phyloP scores from a whole-genome alignment of 2,888 invertebrate species.

The Trachelus stipa region DNA sequence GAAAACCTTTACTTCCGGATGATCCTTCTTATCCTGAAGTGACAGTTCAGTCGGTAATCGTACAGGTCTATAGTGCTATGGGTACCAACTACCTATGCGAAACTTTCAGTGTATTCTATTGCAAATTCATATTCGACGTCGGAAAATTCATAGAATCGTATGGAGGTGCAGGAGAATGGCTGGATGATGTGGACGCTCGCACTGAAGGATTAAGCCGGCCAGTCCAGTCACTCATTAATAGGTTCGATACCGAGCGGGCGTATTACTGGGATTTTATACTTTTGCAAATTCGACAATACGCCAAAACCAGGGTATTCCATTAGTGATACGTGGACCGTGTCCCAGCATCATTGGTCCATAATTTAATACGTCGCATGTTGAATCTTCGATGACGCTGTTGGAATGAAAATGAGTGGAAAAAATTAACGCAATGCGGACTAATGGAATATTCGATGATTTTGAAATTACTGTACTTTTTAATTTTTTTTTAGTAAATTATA shows the following conservation, averaged over 20 bases:
- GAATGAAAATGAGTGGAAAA: slow-evolving; percentile 18
- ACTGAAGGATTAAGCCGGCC: background rate
- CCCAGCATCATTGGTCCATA: slow-evolving; percentile 29
- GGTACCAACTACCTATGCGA: background rate
- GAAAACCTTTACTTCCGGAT: background rate
- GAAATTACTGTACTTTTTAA: background rate
- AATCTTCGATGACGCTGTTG: background rate
- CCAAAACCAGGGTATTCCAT: slow-evolving; percentile 58
- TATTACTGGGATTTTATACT: slow-evolving; percentile 45
- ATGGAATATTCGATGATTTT: background rate
- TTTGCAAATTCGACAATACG: slow-evolving; percentile 51
- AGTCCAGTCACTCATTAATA: background rate
- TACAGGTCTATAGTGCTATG: background rate
- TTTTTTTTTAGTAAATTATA: background rate
- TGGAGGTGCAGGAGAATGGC: background rate
- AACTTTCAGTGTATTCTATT: background rate
- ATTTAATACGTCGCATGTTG: slow-evolving; percentile 41
- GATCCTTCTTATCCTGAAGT: background rate
- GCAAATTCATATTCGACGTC: background rate
- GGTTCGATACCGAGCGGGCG: background rate
- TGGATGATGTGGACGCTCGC: background rate
- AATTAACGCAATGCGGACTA: slow-evolving; percentile 6
- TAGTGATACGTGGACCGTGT: slow-evolving; percentile 51
- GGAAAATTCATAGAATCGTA: background rate
- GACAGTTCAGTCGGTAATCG: background rate